Evolutionary conservation across 2,113 vertebrate genomes (phyloP).

Genomic region (Sinocyclocheilus maitianheensis): DNA sequence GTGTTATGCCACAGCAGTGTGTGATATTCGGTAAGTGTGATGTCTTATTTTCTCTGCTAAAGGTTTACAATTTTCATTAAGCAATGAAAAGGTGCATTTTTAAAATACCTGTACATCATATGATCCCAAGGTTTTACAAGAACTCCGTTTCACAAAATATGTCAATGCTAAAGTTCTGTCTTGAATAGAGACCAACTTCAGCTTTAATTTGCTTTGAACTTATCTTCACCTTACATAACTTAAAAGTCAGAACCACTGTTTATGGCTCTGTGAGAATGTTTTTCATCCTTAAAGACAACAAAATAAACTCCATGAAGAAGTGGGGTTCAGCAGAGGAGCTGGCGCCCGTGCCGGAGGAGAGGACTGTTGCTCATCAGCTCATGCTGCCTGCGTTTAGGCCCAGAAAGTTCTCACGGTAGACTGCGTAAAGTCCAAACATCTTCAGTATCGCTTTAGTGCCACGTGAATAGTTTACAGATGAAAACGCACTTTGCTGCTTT

Average conservation of each 20-base stretch:
- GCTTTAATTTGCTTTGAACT: neutral
- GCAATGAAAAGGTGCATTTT: neutral
- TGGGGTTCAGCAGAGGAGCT: constrained; percentile 74
- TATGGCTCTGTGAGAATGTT: neutral
- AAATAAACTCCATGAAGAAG: constrained; percentile 65
- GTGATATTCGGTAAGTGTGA: neutral
- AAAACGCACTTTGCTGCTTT: constrained; percentile 8
- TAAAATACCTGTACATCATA: neutral
- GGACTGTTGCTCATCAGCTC: constrained; percentile 57
- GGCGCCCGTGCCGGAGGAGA: constrained; percentile 66
- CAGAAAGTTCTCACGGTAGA: constrained; percentile 71
- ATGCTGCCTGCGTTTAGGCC: constrained; percentile 58
- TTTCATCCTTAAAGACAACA: too few species aligned
- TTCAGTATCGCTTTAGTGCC: too few species aligned
- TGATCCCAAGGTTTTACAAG: neutral
- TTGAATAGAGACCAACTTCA: neutral
- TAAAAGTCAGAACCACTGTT: neutral
- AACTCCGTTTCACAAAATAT: neutral
- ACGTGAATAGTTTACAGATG: neutral
- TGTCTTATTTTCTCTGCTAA: neutral
- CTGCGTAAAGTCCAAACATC: neutral
- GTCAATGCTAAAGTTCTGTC: neutral
- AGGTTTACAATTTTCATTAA: neutral
- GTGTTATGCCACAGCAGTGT: neutral
- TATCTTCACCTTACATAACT: neutral